phyloP scores from a whole-genome alignment of 2,888 invertebrate species.

The Helleia helle region DNA sequence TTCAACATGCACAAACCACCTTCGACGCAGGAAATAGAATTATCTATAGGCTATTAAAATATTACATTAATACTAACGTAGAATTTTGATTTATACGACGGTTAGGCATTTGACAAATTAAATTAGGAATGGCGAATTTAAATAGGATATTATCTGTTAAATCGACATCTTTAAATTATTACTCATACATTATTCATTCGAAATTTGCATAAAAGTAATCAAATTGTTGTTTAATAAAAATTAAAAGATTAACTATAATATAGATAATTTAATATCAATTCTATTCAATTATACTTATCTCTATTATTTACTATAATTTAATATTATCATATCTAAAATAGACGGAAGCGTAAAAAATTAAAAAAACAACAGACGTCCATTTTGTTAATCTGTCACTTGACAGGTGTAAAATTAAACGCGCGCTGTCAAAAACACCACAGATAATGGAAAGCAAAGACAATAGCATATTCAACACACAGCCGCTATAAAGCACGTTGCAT shows the following conservation, averaged over 20 bases:
- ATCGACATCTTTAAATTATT: background rate
- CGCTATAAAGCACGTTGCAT: conserved; percentile 52
- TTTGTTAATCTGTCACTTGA: too few relatives aligned
- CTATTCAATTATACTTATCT: too few relatives aligned
- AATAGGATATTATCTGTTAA: conserved; percentile 3
- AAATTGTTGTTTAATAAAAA: too few relatives aligned
- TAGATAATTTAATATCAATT: too few relatives aligned
- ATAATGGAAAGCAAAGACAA: conserved; percentile 15
- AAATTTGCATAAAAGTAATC: conserved; percentile 3
- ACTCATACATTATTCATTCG: conserved; percentile 1
- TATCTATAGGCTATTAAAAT: conserved; percentile 23
- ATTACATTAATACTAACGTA: conserved; percentile 21
- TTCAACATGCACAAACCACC: conserved; percentile 19
- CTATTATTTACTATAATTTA: too few relatives aligned
- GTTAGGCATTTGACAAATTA: background rate
- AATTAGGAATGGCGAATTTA: conserved; percentile 3
- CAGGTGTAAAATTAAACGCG: too few relatives aligned
- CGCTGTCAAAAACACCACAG: too few relatives aligned
- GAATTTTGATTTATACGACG: conserved; percentile 17
- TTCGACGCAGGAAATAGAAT: conserved; percentile 23
- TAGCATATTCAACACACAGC: conserved; percentile 40
- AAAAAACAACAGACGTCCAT: too few relatives aligned
- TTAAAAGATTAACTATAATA: too few relatives aligned
- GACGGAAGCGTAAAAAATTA: too few relatives aligned
- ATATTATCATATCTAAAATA: too few relatives aligned